Evolutionary conservation across 2,113 vertebrate genomes (phyloP).

Genomic region (Plestiodon gilberti): DNA sequence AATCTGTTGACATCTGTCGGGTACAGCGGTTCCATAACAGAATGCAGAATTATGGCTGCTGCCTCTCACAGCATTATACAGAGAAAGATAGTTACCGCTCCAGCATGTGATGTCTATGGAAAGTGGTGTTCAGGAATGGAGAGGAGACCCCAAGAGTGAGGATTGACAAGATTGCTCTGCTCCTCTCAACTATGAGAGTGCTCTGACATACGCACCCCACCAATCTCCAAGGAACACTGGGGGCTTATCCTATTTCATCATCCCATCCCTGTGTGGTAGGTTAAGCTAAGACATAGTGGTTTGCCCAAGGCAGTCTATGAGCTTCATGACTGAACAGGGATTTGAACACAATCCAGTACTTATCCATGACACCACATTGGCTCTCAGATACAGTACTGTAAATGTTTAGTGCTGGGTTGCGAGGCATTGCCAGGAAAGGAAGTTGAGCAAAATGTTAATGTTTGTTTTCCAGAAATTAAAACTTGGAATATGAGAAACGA

Average conservation of each 20-base stretch:
- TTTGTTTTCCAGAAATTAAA: neutral
- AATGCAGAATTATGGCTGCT: neutral
- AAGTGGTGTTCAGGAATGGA: conserved; percentile 11
- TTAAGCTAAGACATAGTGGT: neutral
- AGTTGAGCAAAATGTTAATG: neutral
- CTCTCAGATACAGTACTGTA: neutral
- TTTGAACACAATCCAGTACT: neutral
- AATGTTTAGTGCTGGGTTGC: neutral
- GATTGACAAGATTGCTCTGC: too few species aligned
- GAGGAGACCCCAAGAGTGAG: neutral
- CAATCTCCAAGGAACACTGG: neutral
- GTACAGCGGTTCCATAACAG: conserved; percentile 19
- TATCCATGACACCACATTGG: neutral
- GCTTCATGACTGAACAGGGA: neutral
- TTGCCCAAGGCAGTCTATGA: neutral
- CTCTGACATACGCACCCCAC: neutral
- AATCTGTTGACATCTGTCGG: conserved; percentile 10
- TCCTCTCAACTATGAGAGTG: neutral
- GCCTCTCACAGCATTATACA: accelerated
- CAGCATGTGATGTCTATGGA: neutral
- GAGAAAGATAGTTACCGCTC: accelerated
- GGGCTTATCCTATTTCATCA: neutral
- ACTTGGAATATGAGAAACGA: neutral
- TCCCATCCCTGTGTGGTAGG: neutral
- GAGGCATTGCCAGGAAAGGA: neutral